These are phyloP conservation scores for Exephanes ischioxanthus DNA, from an alignment of 2,888 invertebrate genomes.

Conservation along the genomic window DNA sequence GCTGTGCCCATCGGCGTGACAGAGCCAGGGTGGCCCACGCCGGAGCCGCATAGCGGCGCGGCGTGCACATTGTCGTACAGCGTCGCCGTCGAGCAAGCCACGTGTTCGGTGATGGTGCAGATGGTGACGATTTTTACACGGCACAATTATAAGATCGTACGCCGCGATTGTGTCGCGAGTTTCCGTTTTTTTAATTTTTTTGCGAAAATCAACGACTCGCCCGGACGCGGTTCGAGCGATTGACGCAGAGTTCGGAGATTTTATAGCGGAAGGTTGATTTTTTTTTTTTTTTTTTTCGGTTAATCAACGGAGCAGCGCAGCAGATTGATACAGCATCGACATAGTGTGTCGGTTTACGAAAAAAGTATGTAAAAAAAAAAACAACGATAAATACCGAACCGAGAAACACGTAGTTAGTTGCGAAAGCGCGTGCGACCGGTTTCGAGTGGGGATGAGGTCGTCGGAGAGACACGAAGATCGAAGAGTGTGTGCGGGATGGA, in stretches of 20 bases:
- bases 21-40: conserved; percentile 85
- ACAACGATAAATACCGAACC: neutral
- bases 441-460: conserved; percentile 60
- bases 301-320: conserved; percentile 9
- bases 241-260: neutral
- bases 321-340: conserved; percentile 34
- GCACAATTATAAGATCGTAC: conserved; percentile 77
- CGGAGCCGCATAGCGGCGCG: conserved; percentile 87
- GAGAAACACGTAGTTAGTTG: conserved; percentile 2
- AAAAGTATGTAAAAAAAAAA: neutral
- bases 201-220: conserved; percentile 7
- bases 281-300: neutral
- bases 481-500: conserved; percentile 49
- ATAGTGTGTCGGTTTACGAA: conserved; percentile 27
- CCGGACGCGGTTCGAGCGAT: neutral
- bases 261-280: neutral
- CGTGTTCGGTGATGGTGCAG: conserved; percentile 90
- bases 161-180: conserved; percentile 61
- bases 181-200: conserved; percentile 60
- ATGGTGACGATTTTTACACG: conserved; percentile 85
- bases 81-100: conserved; percentile 93
- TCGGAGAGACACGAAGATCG: conserved; percentile 48
- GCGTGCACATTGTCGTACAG: conserved; percentile 93
- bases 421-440: conserved; percentile 66
- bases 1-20: conserved; percentile 87